Base-by-base conservation (phyloP, 2,888 invertebrate species). In the Stenurella melanura region DNA sequence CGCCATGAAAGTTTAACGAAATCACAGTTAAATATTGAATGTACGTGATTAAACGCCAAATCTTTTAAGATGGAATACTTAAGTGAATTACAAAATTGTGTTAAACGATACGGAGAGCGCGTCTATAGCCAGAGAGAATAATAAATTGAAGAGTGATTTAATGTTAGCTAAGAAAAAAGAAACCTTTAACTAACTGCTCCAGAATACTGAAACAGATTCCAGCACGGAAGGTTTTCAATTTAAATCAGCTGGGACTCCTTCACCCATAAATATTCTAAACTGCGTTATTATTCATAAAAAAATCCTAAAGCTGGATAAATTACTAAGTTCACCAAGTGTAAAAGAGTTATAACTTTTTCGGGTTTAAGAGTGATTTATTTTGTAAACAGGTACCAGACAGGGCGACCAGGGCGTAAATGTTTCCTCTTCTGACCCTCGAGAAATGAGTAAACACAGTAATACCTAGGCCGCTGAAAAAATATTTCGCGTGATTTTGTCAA, bases 191-290 rank as follows among this genome's bases (percentile, higher is more conserved):
- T 60, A 17, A 60, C 30, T 34, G 30, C 30, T 60, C 15, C 60
- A 12, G 60, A 60, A 60, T 60, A 18, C 60, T 1, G 66, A 50
- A 17, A 60, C 19, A 21, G 26, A 60, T 60, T 60, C 42, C 17
- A 66, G 66, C 19, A 38, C 63, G 34, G 34, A 17, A 21, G 66
- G 66, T 66, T 66, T 66, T 66, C 66, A 66, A 66, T 66, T 66
- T 66, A 66, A 66, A 66, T 66, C 66, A 66, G 17, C 21, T 15
- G 66, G 66, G 66, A 66, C 6, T 50, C 34, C 66, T 19, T 50
- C 34, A 42, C 17, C 66, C 50, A 66, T 66, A 66, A 66, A 50
- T 66, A 66, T 66, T 50, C n/a, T 17, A 19, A 42, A 21, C 21
- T 26, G 38, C 10, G 42, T 17, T 66, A 50, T 66, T 50, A 34